These are phyloP conservation scores for Phasia obesa DNA, from an alignment of 2,888 invertebrate genomes.

Conservation along the genomic window DNA sequence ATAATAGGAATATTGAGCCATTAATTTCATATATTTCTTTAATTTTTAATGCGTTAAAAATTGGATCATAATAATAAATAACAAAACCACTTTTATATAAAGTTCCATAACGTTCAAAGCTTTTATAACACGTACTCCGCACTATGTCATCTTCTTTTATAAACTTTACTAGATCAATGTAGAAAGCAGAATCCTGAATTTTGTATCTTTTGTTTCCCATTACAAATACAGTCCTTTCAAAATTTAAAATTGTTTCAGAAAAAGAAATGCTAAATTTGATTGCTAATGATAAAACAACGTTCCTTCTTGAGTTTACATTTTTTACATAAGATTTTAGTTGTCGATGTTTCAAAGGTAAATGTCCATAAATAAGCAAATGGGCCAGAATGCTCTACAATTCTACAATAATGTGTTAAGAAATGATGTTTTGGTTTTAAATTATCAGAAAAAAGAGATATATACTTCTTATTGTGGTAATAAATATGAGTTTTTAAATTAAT, in stretches of 20 bases:
- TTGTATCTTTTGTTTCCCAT: background rate
- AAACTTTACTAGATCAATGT: background rate
- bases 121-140: background rate
- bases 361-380: constrained; percentile 42
- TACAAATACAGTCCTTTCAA: constrained; percentile 1
- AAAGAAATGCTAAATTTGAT: constrained; percentile 23
- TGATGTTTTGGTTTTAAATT: constrained; percentile 52
- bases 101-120: constrained; percentile 1
- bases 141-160: constrained; percentile 1
- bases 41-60: constrained; percentile 2
- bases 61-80: background rate
- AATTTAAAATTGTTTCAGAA: constrained; percentile 33
- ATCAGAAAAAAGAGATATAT: constrained; percentile 39
- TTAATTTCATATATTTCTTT: constrained; percentile 18
- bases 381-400: constrained; percentile 46
- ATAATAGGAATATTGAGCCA: background rate
- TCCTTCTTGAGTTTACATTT: constrained; percentile 42
- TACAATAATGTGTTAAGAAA: constrained; percentile 44
- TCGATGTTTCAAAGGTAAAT: constrained; percentile 39
- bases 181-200: background rate
- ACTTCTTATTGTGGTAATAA: constrained; percentile 37
- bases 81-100: constrained; percentile 11
- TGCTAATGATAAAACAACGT: background rate
- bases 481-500: constrained; percentile 46
- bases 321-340: constrained; percentile 51